A percentile compares a stretch with the other conserved stretches of the same genome.
phyloP scores from a whole-genome alignment of 2,888 invertebrate genomes.

The Oxytorus armatus region DNA sequence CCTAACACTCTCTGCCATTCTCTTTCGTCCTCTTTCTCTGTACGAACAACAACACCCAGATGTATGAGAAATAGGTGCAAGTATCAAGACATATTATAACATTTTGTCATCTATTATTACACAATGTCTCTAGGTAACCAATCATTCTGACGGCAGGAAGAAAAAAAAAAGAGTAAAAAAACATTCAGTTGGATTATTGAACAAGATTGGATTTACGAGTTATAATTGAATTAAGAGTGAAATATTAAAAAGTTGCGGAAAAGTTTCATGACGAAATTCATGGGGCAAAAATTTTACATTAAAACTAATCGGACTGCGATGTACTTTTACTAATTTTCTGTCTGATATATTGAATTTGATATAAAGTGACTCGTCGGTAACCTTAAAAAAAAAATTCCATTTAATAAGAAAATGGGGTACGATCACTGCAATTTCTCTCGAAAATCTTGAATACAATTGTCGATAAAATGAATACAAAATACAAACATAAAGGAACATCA shows the following conservation, averaged over 20 bases:
- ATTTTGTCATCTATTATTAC: neutral
- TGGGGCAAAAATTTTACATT: too few species aligned
- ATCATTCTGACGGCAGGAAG: conserved; percentile 25
- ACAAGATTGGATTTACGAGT: neutral
- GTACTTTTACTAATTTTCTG: too few species aligned
- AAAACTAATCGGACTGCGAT: too few species aligned
- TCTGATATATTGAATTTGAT: too few species aligned
- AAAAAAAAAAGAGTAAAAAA: neutral
- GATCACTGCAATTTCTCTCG: too few species aligned
- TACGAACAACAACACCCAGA: conserved; percentile 1
- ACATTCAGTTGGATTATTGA: neutral
- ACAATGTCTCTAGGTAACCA: conserved; percentile 15
- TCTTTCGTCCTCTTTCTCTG: conserved; percentile 8
- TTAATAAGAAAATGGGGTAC: too few species aligned
- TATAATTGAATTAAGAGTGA: neutral
- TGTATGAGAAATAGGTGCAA: conserved; percentile 37
- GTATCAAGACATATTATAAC: conserved; percentile 31
- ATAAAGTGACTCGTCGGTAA: too few species aligned
- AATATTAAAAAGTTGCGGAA: neutral
- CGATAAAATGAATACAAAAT: neutral
- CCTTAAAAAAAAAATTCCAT: too few species aligned
- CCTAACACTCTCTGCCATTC: conserved; percentile 66
- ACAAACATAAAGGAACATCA: neutral
- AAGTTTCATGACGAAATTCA: neutral
- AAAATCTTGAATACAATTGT: neutral